Percentiles rank a stretch among this genome's conserved stretches.
Evolutionary conservation across 2,888 invertebrate species (phyloP).

Genomic region (Apodemia hepburni): DNA sequence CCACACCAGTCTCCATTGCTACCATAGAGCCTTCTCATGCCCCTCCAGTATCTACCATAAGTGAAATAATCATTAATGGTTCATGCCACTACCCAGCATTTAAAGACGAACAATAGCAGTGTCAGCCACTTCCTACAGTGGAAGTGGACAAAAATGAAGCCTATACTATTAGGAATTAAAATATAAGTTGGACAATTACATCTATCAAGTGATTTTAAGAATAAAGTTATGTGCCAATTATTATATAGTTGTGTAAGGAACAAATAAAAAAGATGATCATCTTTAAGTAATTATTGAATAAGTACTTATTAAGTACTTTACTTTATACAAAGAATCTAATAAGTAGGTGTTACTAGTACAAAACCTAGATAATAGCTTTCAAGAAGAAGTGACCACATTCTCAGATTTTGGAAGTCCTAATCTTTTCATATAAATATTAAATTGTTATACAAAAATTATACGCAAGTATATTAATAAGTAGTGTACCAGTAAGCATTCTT

Average conservation of each 20-base stretch:
- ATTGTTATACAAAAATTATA: no score
- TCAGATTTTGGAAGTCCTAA: no score
- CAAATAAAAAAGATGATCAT: not conserved
- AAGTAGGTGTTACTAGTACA: no score
- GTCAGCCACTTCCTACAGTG: slow-evolving; percentile 58
- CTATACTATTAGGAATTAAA: slow-evolving; percentile 38
- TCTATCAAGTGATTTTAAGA: not conserved
- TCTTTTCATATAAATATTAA: no score
- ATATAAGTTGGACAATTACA: not conserved
- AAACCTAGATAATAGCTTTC: no score
- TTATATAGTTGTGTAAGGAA: not conserved
- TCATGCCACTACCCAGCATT: slow-evolving; percentile 67
- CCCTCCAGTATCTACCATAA: slow-evolving; percentile 56
- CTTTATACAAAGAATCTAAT: no score
- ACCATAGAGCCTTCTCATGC: slow-evolving; percentile 59
- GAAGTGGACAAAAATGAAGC: slow-evolving; percentile 58
- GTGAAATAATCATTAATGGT: slow-evolving; percentile 65
- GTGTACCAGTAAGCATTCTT: no score
- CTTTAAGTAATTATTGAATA: no score
- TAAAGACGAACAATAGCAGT: slow-evolving; percentile 67
- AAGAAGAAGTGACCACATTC: no score
- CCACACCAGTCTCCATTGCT: slow-evolving; percentile 50
- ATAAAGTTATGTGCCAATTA: slow-evolving; percentile 3
- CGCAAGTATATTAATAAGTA: no score
- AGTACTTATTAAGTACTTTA: no score